Evolutionary conservation across 2,797 vertebrate species (phyloP).

Genomic region (Nyctalus aviator): DNA sequence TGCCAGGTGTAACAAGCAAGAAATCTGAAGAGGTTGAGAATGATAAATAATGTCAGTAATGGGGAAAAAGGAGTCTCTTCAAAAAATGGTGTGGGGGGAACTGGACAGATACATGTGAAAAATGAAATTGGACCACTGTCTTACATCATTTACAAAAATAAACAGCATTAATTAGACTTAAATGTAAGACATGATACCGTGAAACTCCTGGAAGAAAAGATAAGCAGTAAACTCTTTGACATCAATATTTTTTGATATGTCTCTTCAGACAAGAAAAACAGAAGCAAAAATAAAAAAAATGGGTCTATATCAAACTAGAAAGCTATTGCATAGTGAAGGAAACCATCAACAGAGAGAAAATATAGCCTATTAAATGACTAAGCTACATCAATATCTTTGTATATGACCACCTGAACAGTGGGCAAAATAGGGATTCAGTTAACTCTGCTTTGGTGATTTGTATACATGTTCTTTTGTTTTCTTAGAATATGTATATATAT

Average conservation of each 20-base stretch:
- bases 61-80: neutral
- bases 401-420: neutral
- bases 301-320: neutral
- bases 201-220: neutral
- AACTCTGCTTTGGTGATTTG: neutral
- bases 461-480: conserved; percentile 14
- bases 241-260: neutral
- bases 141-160: neutral
- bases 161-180: neutral
- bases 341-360: neutral
- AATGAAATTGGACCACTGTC: neutral
- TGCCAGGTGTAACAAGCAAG: neutral
- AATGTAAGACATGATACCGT: neutral
- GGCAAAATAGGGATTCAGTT: neutral
- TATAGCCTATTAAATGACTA: neutral
- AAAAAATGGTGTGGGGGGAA: neutral
- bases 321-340: neutral
- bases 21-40: neutral
- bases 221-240: neutral
- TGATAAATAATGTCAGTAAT: neutral
- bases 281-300: neutral
- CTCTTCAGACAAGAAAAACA: neutral
- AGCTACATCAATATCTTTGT: too few relatives aligned
- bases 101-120: neutral
- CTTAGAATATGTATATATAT: neutral